phyloP scores from a whole-genome alignment of 53 echinoderm and acorn worm genomes.

The Arbacia lixula region DNA sequence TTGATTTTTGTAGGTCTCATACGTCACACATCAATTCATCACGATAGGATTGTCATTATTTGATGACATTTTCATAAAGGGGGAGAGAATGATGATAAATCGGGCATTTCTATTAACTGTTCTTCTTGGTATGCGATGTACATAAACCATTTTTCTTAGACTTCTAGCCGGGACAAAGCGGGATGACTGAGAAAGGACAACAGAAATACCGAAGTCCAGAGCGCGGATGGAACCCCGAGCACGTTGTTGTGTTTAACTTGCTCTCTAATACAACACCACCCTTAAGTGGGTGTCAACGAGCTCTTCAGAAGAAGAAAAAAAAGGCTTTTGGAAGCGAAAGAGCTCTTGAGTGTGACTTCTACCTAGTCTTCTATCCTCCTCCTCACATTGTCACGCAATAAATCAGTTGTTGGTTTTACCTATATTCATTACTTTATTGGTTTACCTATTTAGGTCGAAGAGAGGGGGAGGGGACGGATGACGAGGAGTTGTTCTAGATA shows the following conservation, averaged over 20 bases:
- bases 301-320: constrained; percentile 17
- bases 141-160: no score
- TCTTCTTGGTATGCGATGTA: no score
- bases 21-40: no score
- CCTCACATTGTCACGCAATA: constrained; percentile 32
- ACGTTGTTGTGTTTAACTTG: constrained; percentile 16
- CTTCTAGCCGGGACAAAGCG: no score
- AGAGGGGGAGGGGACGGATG: constrained; percentile 2
- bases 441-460: constrained; percentile 39
- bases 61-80: no score
- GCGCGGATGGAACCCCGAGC: constrained; percentile 4
- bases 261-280: background rate
- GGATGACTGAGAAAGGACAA: background rate
- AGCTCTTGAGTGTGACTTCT: constrained; percentile 35
- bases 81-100: no score
- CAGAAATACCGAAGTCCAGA: constrained; percentile 12
- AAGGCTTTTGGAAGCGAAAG: constrained; percentile 1
- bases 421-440: constrained; percentile 63
- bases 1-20: no score
- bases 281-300: constrained; percentile 24
- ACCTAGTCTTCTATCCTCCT: constrained; percentile 13
- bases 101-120: no score
- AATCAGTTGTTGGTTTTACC: constrained; percentile 50
- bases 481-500: background rate
- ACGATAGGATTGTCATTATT: no score